Evolutionary conservation across 1,140 invertebrate genomes (phyloP).

Genomic region (Ceratitis capitata): DNA sequence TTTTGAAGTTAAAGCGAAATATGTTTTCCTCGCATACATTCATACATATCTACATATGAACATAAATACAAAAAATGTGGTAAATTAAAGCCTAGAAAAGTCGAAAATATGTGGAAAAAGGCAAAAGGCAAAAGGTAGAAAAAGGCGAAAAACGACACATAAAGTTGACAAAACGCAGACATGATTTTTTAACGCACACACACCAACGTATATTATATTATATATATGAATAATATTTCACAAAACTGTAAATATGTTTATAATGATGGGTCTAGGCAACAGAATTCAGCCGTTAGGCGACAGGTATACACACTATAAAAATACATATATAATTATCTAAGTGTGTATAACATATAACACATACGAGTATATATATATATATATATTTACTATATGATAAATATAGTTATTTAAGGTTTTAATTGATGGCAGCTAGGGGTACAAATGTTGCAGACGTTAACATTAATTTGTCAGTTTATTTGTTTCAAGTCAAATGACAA

Average conservation of each 20-base stretch:
- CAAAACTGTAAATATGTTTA: neutral
- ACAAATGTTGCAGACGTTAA: neutral
- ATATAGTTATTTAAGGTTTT: neutral
- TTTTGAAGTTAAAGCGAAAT: constrained; percentile 5
- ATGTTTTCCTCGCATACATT: neutral
- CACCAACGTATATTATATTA: neutral
- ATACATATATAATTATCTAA: neutral
- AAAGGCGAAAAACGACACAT: neutral
- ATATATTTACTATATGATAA: neutral
- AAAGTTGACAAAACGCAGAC: constrained; percentile 16
- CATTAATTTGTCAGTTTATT: neutral
- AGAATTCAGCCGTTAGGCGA: neutral
- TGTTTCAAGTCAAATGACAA: too few species aligned
- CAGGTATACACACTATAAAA: neutral
- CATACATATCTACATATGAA: neutral
- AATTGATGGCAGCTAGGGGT: neutral
- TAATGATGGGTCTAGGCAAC: neutral
- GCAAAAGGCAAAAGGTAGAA: neutral
- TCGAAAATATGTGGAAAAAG: neutral
- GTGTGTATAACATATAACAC: too few species aligned
- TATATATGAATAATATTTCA: neutral
- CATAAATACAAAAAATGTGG: neutral
- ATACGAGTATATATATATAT: neutral
- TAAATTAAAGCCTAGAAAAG: neutral
- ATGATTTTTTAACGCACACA: neutral